phyloP scores from a whole-genome alignment of 2,113 vertebrate species.

The Argyrosomus japonicus region DNA sequence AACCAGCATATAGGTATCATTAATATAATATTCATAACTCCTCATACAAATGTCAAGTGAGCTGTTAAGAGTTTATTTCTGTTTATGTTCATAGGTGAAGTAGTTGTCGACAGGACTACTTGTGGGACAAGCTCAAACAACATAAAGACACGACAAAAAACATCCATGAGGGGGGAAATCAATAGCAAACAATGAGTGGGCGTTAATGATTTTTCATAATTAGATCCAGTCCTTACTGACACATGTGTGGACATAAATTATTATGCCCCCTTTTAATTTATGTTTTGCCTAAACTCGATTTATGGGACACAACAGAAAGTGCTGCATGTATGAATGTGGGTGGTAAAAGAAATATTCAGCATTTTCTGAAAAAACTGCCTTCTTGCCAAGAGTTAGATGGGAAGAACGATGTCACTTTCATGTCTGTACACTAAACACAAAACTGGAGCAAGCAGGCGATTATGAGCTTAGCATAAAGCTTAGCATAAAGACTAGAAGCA shows the following conservation, averaged over 20 bases:
- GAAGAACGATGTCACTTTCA: not conserved
- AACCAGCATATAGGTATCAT: not conserved
- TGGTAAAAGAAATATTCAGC: not conserved
- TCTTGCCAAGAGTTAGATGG: not conserved
- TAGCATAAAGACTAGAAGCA: not conserved
- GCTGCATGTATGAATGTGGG: not conserved
- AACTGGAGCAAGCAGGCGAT: not conserved
- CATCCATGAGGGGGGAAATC: not conserved
- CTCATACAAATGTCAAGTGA: not conserved
- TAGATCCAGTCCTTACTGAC: not conserved
- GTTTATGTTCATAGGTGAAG: not conserved
- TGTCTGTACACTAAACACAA: not conserved
- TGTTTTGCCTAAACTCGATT: not conserved
- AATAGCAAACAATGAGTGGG: conserved; percentile 12
- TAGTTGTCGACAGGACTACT: not conserved
- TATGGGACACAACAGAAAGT: no score
- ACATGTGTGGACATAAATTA: not conserved
- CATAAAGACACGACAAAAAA: conserved; percentile 16
- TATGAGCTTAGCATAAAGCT: no score
- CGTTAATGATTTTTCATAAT: conserved; percentile 23
- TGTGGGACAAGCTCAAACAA: not conserved
- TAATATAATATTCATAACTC: conserved; percentile 7
- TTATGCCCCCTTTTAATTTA: not conserved
- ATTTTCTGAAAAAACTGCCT: not conserved
- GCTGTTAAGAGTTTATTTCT: not conserved